These are phyloP conservation scores for Uromys caudimaculatus DNA, from an alignment of 2,797 vertebrate species.

Conservation along the genomic window DNA sequence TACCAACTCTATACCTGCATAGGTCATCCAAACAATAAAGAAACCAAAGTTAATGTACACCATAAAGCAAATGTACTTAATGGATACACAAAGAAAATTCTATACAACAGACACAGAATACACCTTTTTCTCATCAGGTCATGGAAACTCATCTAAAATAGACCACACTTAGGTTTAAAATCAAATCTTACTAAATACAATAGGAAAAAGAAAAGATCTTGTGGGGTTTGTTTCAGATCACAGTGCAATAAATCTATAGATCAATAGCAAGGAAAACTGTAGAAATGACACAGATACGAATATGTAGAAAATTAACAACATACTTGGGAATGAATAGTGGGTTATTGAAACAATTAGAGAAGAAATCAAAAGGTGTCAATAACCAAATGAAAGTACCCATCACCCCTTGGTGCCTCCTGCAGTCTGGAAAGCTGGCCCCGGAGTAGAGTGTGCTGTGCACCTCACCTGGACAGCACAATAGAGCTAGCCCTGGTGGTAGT, in stretches of 20 bases:
- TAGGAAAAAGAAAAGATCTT: background rate
- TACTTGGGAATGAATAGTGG: background rate
- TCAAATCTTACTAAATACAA: background rate
- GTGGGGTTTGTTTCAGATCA: background rate
- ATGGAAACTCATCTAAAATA: background rate
- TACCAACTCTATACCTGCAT: background rate
- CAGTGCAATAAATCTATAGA: background rate
- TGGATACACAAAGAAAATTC: background rate
- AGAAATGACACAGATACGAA: background rate
- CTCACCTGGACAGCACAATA: too few relatives aligned
- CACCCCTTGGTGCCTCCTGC: too few relatives aligned
- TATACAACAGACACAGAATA: background rate
- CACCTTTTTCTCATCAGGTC: background rate
- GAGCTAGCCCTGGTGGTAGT: too few relatives aligned
- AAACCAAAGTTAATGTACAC: background rate
- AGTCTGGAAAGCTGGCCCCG: too few relatives aligned
- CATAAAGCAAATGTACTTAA: background rate
- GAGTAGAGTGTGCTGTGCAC: too few relatives aligned
- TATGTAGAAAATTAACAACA: background rate
- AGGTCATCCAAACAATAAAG: background rate
- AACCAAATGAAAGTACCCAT: background rate
- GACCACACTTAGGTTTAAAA: background rate
- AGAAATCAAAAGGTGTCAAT: background rate
- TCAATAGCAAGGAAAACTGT: background rate
- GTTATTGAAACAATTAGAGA: background rate